Conservation (phyloP, 1,140 invertebrate species). For the Manduca sexta region DNA sequence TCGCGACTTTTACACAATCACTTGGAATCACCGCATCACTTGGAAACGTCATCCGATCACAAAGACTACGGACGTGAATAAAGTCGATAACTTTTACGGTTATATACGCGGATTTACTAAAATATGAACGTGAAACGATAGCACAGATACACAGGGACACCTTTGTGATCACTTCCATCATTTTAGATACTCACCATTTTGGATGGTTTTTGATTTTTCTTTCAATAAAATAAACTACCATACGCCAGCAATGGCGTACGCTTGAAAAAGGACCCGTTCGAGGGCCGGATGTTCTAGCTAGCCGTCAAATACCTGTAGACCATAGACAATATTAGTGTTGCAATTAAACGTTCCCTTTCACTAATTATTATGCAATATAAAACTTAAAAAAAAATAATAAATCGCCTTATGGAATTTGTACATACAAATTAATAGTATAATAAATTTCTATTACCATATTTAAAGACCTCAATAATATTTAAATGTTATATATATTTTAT, state of each 20-base stretch:
- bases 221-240: constrained; percentile 80
- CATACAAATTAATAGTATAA: too few species aligned
- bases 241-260: constrained; percentile 89
- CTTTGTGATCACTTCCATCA: constrained; percentile 40
- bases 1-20: constrained; percentile 27
- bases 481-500: too few species aligned
- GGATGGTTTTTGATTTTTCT: constrained; percentile 87
- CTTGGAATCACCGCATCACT: constrained; percentile 40
- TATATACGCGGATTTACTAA: constrained; percentile 35
- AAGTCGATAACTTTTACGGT: constrained; percentile 30
- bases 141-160: constrained; percentile 28
- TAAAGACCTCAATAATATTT: too few species aligned
- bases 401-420: too few species aligned
- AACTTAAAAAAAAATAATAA: too few species aligned
- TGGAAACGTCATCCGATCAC: constrained; percentile 62
- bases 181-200: constrained; percentile 83
- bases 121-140: constrained; percentile 45
- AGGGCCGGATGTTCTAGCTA: constrained; percentile 50
- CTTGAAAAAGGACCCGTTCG: constrained; percentile 76
- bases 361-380: too few species aligned
- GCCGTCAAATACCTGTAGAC: constrained; percentile 34
- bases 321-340: constrained; percentile 39
- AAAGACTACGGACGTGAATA: constrained; percentile 43
- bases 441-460: too few species aligned
- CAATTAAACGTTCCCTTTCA: constrained; percentile 3